A percentile compares a stretch with the other conserved stretches of the same genome.
Conservation (phyloP, 2,113 vertebrate species). For the Rattus rattus region DNA sequence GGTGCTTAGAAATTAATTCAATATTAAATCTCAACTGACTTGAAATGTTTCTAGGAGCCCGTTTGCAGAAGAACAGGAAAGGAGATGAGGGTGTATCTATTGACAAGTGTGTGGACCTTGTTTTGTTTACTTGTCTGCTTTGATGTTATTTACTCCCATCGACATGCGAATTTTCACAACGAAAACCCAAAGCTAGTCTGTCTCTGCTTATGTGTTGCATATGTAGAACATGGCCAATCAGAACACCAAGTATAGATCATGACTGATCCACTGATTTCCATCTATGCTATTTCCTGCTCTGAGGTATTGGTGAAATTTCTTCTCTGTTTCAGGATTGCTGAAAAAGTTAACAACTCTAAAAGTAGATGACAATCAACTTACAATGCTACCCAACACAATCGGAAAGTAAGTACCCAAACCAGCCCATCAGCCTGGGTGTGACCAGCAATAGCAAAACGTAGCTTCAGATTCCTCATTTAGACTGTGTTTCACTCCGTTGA, state of each 20-base stretch:
- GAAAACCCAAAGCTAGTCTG: constrained; percentile 2
- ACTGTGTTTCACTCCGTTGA: background rate
- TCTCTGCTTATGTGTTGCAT: background rate
- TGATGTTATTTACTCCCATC: background rate
- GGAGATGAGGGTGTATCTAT: background rate
- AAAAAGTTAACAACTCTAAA: constrained; percentile 98
- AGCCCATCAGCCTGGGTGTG: background rate
- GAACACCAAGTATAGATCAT: background rate
- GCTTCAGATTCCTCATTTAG: background rate
- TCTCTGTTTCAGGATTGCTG: constrained; percentile 91
- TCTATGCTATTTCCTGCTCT: background rate
- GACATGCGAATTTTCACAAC: background rate
- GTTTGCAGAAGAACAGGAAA: constrained; percentile 3
- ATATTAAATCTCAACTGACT: constrained; percentile 59
- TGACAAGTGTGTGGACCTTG: background rate
- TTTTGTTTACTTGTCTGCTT: constrained; percentile 28
- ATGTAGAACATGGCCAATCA: background rate
- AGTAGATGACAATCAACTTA: constrained; percentile 99
- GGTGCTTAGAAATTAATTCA: constrained; percentile 53
- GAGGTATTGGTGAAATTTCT: constrained; percentile 33
- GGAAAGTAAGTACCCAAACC: constrained; percentile 93
- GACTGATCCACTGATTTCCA: constrained; percentile 10
- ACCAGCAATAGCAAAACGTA: background rate
- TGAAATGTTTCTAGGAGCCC: constrained; percentile 6
- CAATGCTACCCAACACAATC: constrained; percentile 95